Percentiles rank a stretch among this genome's conserved stretches.
These are phyloP conservation scores for Argya squamiceps DNA, from an alignment of 2,797 vertebrate genomes.

Conservation along the genomic window DNA sequence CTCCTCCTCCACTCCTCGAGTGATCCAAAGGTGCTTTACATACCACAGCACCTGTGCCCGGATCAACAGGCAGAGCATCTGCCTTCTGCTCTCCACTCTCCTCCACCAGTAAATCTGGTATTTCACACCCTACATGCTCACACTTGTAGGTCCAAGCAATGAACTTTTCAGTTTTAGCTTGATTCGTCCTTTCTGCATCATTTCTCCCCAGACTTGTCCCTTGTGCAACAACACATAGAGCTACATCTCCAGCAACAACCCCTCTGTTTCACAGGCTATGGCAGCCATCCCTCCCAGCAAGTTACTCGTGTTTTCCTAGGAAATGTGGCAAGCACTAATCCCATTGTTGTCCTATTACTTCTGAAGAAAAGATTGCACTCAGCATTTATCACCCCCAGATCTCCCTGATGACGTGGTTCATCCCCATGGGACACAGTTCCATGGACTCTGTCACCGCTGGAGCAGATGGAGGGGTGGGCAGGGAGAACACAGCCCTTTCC, in stretches of 20 bases:
- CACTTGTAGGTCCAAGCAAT: neutral
- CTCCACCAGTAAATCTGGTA: neutral
- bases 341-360: neutral
- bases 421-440: neutral
- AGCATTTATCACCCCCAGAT: neutral
- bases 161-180: neutral
- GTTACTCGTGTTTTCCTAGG: neutral
- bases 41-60: neutral
- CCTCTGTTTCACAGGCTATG: neutral
- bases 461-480: neutral
- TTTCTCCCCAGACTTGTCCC: neutral
- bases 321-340: neutral
- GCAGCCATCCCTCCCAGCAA: neutral
- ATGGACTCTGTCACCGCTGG: accelerated
- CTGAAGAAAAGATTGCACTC: neutral
- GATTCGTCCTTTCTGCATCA: neutral
- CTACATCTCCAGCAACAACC: neutral
- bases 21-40: neutral
- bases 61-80: constrained; percentile 7
- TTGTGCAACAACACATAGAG: neutral
- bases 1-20: neutral
- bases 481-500: accelerated
- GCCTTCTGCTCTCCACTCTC: neutral
- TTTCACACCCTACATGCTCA: neutral
- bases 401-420: neutral